Evolutionary conservation across 2,113 vertebrate species (phyloP), one percentile per base, ranked within the genome.

Genomic region (Setophaga petechia): DNA sequence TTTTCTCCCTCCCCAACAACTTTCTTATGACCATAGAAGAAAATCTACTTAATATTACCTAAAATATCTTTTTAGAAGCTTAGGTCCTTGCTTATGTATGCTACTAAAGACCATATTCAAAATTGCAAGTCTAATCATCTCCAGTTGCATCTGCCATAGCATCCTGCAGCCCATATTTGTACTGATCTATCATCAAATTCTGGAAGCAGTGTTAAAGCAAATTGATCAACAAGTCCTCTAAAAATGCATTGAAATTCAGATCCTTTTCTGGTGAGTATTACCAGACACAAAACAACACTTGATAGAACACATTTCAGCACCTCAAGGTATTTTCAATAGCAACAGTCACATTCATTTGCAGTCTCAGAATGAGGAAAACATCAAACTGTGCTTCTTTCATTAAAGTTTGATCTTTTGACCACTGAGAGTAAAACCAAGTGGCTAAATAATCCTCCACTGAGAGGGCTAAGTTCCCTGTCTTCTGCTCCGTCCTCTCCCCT

Each of bases 211-310:
- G 8, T 78, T 84, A 66, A 69, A 89, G 15, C 15, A 84, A 84
- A 71, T 15, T 89, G 61, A 93, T 72, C 35, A 84, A 7, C 39
- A 81, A 9, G 24, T 81, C 43, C 24, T 74, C 59, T 59, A 37
- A 90, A 95, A 94, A 77, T 31, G 5, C 57, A 87, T 2, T 82
- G 33, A 96, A 84, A 90, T 91, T 80, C 91, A 93, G 41, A 75
- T 65, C 19, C 23, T 72, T 17, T 75, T 84, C 33, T 89, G 54
- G 21, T 87, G 43, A 77, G 15, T 75, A 84, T 75, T 75, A 72
- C 35, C 13, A 67, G 33, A 31, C 0, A 0, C 55, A 81, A 75
- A 87, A 62, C 54, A 84, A 51, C 23, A 35, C 23, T 67, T 72
- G n/a, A 80, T 16, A 80, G 63, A 91, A 69, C 27, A 84, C n/a